A percentile compares a stretch with the other conserved stretches of the same genome.
Evolutionary conservation across 2,113 vertebrate species (phyloP).

Genomic region (Varanus salvator): DNA sequence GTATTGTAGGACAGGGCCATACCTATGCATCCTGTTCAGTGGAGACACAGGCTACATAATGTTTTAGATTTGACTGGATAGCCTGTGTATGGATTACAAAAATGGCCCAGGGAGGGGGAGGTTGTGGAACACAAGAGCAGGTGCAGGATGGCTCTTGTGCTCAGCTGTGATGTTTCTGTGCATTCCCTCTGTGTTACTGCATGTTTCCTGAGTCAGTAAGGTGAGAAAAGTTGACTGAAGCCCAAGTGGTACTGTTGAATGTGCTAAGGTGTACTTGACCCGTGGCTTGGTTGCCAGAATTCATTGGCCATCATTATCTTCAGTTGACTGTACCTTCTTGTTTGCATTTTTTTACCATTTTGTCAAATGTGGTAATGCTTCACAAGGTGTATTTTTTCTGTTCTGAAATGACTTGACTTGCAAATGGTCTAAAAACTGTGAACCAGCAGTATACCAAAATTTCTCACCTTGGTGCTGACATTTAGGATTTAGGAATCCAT

Average conservation of each 20-base stretch:
- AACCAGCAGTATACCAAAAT: background rate
- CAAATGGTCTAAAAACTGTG: background rate
- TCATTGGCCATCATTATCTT: background rate
- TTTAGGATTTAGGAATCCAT: fast-evolving
- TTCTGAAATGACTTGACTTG: background rate
- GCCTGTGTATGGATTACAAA: background rate
- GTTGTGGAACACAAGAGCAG: background rate
- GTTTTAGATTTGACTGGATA: background rate
- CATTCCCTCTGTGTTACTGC: background rate
- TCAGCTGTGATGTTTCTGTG: background rate
- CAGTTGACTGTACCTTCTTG: background rate
- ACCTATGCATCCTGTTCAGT: background rate
- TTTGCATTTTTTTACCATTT: background rate
- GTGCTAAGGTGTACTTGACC: background rate
- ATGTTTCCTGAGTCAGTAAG: background rate
- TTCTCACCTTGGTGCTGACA: background rate
- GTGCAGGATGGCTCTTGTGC: background rate
- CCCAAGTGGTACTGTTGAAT: background rate
- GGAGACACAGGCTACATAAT: background rate
- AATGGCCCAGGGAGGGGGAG: background rate
- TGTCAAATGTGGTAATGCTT: background rate
- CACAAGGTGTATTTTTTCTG: background rate
- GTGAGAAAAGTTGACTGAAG: background rate
- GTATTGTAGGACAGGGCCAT: fast-evolving
- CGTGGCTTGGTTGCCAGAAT: background rate